Conservation (phyloP, 2,797 vertebrate genomes). For the Euthynnus affinis region DNA sequence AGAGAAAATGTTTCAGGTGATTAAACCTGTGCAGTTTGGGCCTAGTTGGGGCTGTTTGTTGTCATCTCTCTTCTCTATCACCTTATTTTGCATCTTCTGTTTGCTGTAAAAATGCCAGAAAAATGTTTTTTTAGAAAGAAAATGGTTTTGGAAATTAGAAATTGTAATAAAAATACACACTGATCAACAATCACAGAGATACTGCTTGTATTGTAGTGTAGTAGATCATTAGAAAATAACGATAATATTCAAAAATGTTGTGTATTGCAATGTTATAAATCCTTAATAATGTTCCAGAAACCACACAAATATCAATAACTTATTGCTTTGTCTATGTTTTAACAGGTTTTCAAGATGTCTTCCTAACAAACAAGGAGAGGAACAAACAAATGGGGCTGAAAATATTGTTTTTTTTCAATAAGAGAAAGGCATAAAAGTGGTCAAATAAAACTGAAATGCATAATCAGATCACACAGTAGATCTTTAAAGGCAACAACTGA, state of each 20-base stretch:
- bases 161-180: no score
- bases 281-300: no score
- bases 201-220: no score
- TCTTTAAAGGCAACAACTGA: not conserved
- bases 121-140: not conserved
- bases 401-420: not conserved
- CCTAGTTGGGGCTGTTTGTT: no score
- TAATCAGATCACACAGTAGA: not conserved
- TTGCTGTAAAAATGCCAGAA: not conserved
- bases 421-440: not conserved
- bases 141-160: no score
- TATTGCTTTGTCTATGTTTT: not conserved
- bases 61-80: not conserved
- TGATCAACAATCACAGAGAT: not conserved
- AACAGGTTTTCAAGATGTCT: not conserved
- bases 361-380: not conserved
- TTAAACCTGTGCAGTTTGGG: not conserved
- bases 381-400: not conserved
- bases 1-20: not conserved
- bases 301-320: no score
- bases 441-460: not conserved
- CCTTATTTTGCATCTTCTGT: not conserved
- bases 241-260: no score
- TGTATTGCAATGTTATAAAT: not conserved
- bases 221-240: no score